These are phyloP conservation scores for Dryobota labecula DNA, from an alignment of 2,888 invertebrate genomes.

Conservation along the genomic window DNA sequence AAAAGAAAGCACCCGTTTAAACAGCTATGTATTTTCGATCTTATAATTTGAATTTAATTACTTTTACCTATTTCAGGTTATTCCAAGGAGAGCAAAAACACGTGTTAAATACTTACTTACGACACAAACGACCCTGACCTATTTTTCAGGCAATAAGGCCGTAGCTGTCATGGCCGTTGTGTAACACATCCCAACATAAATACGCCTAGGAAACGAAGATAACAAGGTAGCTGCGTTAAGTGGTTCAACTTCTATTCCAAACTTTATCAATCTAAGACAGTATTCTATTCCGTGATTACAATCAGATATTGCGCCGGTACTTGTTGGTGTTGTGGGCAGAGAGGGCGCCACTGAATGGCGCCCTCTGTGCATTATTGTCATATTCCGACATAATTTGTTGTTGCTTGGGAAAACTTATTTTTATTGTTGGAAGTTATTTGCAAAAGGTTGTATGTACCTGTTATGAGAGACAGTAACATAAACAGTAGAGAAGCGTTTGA, in stretches of 20 bases:
- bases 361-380: constrained; percentile 25
- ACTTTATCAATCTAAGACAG: constrained; percentile 30
- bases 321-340: too few relatives aligned
- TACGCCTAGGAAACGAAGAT: background rate
- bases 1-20: background rate
- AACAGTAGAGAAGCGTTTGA: background rate
- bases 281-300: too few relatives aligned
- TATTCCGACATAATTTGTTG: constrained; percentile 24
- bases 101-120: constrained; percentile 20
- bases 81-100: constrained; percentile 21
- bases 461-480: background rate
- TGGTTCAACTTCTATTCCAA: constrained; percentile 36
- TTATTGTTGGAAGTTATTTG: constrained; percentile 5
- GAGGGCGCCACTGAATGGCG: too few relatives aligned
- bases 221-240: background rate
- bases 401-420: constrained; percentile 21
- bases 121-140: constrained; percentile 33
- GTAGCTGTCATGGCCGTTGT: constrained; percentile 8
- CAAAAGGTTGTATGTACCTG: background rate
- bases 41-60: background rate
- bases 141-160: constrained; percentile 22
- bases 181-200: background rate
- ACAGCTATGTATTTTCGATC: background rate
- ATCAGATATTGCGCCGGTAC: constrained; percentile 32
- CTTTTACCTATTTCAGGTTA: background rate